Conservation (phyloP, 2,797 vertebrate species). For the Brachyrhaphis roseni region DNA sequence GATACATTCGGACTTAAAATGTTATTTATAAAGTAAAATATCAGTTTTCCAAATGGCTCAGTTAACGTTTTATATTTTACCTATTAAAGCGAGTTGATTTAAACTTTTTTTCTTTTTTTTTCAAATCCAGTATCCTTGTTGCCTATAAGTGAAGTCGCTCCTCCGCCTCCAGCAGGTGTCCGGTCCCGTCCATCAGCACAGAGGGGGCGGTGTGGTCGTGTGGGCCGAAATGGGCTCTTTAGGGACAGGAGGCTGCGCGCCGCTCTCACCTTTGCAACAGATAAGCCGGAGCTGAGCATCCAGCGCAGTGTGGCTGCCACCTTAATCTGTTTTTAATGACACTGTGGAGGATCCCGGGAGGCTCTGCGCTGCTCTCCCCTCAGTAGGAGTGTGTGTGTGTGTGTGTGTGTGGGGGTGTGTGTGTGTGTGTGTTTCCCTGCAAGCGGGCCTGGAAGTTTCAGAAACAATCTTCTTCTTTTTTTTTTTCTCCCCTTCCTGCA, state of each 20-base stretch:
- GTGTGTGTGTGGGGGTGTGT: too few species aligned
- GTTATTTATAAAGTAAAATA: neutral
- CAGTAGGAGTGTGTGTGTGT: neutral
- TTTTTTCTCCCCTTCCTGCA: too few species aligned
- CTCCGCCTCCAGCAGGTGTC: conserved; percentile 64
- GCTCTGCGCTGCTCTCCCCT: conserved; percentile 6
- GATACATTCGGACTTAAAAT: neutral
- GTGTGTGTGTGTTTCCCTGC: neutral
- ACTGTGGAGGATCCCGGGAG: conserved; percentile 67
- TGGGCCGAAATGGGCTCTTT: neutral
- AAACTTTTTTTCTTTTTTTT: neutral
- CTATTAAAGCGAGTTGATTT: neutral
- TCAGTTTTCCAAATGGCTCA: neutral
- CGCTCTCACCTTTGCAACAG: conserved; percentile 73
- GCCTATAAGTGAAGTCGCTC: conserved; percentile 13
- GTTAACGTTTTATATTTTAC: neutral
- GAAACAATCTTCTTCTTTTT: neutral
- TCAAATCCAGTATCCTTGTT: neutral
- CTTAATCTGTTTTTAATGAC: conserved; percentile 85
- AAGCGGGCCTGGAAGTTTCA: conserved; percentile 8
- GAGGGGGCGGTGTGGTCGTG: neutral
- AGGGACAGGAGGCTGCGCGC: conserved; percentile 31
- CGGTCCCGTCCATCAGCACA: conserved; percentile 20
- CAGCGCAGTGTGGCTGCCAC: conserved; percentile 64
- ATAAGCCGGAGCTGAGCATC: conserved; percentile 68